Conservation (phyloP, 2,113 vertebrate species). For the Ramphastos sulfuratus region DNA sequence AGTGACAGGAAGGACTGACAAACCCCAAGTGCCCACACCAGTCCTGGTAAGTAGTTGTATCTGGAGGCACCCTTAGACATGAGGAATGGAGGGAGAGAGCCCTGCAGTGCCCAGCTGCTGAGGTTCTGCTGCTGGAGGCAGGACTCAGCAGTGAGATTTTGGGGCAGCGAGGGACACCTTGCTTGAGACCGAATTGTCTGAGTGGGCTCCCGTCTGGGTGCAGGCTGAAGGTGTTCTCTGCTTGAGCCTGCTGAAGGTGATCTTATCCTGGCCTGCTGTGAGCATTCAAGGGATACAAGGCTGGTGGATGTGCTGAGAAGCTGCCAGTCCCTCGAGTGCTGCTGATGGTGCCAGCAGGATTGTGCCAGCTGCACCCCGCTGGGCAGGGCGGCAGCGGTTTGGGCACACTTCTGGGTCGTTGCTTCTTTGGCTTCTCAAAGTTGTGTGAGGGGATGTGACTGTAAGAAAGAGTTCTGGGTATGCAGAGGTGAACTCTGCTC, state of each 20-base stretch:
- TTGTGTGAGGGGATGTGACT: accelerated
- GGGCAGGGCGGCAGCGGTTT: not conserved
- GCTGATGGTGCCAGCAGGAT: accelerated
- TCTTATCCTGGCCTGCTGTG: not conserved
- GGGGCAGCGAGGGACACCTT: not conserved
- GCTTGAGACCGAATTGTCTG: accelerated
- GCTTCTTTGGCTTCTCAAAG: not conserved
- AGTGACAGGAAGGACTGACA: not conserved
- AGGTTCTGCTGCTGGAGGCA: not conserved
- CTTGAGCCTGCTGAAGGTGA: not conserved
- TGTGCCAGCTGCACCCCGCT: not conserved
- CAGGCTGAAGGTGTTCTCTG: not conserved
- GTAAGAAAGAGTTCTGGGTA: accelerated
- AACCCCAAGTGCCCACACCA: not conserved
- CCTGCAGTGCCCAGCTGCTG: not conserved
- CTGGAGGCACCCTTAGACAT: accelerated
- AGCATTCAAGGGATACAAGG: accelerated
- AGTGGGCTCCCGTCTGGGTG: accelerated
- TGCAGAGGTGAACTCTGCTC: accelerated
- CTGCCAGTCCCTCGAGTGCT: accelerated
- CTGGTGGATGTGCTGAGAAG: not conserved
- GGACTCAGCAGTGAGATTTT: accelerated
- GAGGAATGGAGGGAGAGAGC: not conserved
- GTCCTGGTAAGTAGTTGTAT: constrained; percentile 14
- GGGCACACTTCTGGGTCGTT: accelerated